These are phyloP conservation scores for Ictalurus punctatus DNA, from an alignment of 2,113 vertebrate species.

Conservation along the genomic window DNA sequence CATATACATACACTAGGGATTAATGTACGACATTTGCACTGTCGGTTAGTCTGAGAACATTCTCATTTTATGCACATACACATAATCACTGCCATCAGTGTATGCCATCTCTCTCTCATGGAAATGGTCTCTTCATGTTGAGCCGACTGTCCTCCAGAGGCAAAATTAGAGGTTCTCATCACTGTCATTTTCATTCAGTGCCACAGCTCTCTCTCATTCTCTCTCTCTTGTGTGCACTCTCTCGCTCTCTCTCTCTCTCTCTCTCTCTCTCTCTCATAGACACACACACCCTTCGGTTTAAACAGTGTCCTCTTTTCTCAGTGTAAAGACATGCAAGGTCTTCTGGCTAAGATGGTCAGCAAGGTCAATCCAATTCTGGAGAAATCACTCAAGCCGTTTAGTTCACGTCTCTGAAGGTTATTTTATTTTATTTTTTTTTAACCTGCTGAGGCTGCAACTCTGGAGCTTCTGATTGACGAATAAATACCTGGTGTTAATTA, in stretches of 20 bases:
- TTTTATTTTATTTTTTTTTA: not conserved
- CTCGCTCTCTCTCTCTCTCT: not conserved
- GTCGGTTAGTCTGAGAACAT: constrained; percentile 2
- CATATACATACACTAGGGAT: not conserved
- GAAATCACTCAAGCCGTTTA: not conserved
- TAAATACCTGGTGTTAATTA: not conserved
- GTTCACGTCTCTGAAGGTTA: not conserved
- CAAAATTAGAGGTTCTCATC: constrained; percentile 45
- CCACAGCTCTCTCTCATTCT: not conserved
- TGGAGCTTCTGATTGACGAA: not conserved
- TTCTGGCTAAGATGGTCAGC: not conserved
- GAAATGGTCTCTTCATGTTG: constrained; percentile 41
- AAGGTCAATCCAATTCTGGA: not conserved
- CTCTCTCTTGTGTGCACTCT: not conserved
- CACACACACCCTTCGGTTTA: not conserved
- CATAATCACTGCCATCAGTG: not conserved
- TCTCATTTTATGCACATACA: not conserved
- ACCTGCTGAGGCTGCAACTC: not conserved
- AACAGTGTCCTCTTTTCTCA: not conserved
- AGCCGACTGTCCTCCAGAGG: constrained; percentile 26
- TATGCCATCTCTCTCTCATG: constrained; percentile 4
- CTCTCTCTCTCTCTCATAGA: not conserved
- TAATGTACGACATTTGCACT: not conserved
- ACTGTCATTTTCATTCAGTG: constrained; percentile 34
- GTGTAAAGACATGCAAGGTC: not conserved